Conservation (phyloP, 1,140 invertebrate genomes). For the Pristionchus pacificus region DNA sequence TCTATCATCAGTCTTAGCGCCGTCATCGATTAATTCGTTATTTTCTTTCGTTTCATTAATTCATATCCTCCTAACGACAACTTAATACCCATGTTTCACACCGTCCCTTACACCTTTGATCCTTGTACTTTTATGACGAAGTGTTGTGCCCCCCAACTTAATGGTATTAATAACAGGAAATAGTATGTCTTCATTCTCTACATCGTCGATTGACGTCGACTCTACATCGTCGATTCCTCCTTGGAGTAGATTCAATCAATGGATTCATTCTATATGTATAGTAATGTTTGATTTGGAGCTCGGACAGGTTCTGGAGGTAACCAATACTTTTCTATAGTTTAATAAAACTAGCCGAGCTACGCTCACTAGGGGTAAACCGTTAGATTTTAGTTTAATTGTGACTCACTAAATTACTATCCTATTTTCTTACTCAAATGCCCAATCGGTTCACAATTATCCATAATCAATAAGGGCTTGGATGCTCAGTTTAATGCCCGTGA, state of each 20-base stretch:
- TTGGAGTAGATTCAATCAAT: conserved; percentile 73
- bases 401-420: conserved; percentile 5
- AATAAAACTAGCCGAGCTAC: neutral
- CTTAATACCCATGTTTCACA: neutral
- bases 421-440: too few species aligned
- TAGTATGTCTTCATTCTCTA: neutral
- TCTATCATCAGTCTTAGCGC: too few species aligned
- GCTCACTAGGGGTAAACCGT: too few species aligned
- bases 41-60: too few species aligned
- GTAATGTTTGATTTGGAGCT: conserved; percentile 97
- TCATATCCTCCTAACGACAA: too few species aligned
- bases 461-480: too few species aligned
- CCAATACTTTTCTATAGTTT: conserved; percentile 27
- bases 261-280: conserved; percentile 92
- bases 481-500: too few species aligned
- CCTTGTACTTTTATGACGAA: neutral
- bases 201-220: neutral
- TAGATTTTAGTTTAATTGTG: conserved; percentile 8
- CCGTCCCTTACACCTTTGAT: neutral
- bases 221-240: conserved; percentile 42
- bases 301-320: conserved; percentile 88
- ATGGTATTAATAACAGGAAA: too few species aligned
- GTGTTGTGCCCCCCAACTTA: too few species aligned
- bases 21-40: too few species aligned
- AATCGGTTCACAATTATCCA: too few species aligned